phyloP scores from a whole-genome alignment of 2,113 vertebrate species.

The Vanacampus margaritifer region DNA sequence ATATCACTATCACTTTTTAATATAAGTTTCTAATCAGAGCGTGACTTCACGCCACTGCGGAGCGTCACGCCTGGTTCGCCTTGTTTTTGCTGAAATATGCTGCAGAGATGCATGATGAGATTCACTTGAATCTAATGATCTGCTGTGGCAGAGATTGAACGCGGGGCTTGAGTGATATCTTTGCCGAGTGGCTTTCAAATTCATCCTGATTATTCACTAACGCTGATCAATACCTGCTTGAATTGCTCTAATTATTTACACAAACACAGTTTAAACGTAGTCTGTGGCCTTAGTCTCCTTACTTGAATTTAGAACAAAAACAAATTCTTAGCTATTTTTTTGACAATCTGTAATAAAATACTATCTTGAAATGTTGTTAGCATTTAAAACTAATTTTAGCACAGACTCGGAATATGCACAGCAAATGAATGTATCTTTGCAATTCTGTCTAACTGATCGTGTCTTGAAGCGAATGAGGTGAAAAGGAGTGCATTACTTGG shows the following conservation, averaged over 20 bases:
- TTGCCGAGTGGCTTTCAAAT: slow-evolving; percentile 39
- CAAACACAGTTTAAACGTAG: slow-evolving; percentile 4
- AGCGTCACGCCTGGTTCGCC: slow-evolving; percentile 90
- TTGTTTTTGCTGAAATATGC: slow-evolving; percentile 95
- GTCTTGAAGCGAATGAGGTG: not conserved
- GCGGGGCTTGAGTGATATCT: slow-evolving; percentile 73
- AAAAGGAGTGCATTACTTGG: not conserved
- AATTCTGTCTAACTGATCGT: too few relatives aligned
- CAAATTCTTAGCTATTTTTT: slow-evolving; percentile 9
- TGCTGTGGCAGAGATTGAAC: slow-evolving; percentile 84
- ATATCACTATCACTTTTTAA: slow-evolving; percentile 97
- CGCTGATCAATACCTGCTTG: slow-evolving; percentile 26
- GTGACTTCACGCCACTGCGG: slow-evolving; percentile 93
- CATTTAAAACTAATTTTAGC: not conserved
- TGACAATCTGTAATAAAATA: not conserved
- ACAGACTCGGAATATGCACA: not conserved
- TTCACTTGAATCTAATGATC: slow-evolving; percentile 94
- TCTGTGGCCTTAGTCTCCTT: slow-evolving; percentile 15
- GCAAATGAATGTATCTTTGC: too few relatives aligned
- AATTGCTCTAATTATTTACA: slow-evolving; percentile 25
- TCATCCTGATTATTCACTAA: slow-evolving; percentile 28
- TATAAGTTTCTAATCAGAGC: slow-evolving; percentile 99
- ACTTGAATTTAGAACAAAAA: slow-evolving; percentile 10
- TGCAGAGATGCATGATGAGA: slow-evolving; percentile 80
- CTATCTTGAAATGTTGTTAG: not conserved